Conservation (phyloP, 1,140 invertebrate genomes). For the Trichonephila clavipes region DNA sequence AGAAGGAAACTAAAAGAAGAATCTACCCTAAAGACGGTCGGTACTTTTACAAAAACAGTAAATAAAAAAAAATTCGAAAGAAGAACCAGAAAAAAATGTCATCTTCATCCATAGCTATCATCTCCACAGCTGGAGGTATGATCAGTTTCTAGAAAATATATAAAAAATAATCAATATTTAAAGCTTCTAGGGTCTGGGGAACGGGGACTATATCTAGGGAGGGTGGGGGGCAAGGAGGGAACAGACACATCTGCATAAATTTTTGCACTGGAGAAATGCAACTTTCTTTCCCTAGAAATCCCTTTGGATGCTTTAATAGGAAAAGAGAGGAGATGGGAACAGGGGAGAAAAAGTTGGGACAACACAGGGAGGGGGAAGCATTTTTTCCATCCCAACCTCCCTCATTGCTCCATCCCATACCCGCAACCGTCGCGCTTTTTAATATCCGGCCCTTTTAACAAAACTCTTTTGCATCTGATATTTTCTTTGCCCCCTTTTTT, state of each 20-base stretch:
- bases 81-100: constrained; percentile 2
- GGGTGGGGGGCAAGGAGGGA: background rate
- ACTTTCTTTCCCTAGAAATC: background rate
- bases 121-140: constrained; percentile 60
- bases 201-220: constrained; percentile 28
- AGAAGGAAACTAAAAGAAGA: background rate
- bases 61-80: background rate
- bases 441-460: constrained; percentile 69
- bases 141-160: background rate
- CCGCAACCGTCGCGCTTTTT: constrained; percentile 42
- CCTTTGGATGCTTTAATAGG: constrained; percentile 50
- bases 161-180: constrained; percentile 68
- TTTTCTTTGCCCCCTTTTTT: constrained; percentile 40
- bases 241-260: constrained; percentile 58
- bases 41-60: constrained; percentile 31
- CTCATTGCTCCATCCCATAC: background rate
- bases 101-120: constrained; percentile 61
- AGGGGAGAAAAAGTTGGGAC: background rate
- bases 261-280: constrained; percentile 34
- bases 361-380: background rate
- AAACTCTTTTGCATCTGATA: constrained; percentile 54
- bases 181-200: constrained; percentile 23
- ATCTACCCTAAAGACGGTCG: background rate
- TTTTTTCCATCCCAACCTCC: background rate
- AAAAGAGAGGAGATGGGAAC: constrained; percentile 32